A percentile compares a stretch with the other conserved stretches of the same genome.
These are phyloP conservation scores for Drusus annulatus DNA, from an alignment of 1,140 invertebrate genomes.

Conservation along the genomic window DNA sequence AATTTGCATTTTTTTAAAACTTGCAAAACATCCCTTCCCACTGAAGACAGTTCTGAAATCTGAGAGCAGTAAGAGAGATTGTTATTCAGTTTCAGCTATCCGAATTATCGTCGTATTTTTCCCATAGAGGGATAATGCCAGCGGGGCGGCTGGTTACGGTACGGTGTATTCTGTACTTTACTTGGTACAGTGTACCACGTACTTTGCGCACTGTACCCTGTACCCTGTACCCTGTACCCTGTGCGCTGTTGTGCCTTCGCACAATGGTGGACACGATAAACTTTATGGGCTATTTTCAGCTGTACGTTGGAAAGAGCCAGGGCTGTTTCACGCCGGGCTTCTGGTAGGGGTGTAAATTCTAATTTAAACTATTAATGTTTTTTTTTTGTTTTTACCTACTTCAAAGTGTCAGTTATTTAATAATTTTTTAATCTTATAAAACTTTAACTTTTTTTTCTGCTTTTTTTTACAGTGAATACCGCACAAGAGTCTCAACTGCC, in stretches of 20 bases:
- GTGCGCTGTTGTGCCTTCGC: not conserved
- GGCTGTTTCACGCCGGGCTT: not conserved
- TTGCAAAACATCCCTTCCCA: not conserved
- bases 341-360: too few species aligned
- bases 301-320: not conserved
- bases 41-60: not conserved
- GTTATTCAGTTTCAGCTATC: not conserved
- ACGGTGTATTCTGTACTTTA: too few species aligned
- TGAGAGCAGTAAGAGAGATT: not conserved
- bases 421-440: too few species aligned
- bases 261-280: conserved; percentile 4
- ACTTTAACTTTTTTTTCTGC: too few species aligned
- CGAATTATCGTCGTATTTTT: not conserved
- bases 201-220: too few species aligned
- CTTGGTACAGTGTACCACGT: too few species aligned
- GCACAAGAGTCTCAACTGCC: too few species aligned
- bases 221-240: not conserved
- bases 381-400: too few species aligned
- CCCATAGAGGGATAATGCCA: not conserved
- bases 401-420: too few species aligned
- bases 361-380: too few species aligned
- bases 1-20: conserved; percentile 1
- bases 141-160: too few species aligned
- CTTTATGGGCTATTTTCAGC: conserved; percentile 13
- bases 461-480: too few species aligned